Evolutionary conservation across 2,888 invertebrate genomes (phyloP), one percentile per base, ranked within the genome.

Genomic region (Mesorhabditis sp.): DNA sequence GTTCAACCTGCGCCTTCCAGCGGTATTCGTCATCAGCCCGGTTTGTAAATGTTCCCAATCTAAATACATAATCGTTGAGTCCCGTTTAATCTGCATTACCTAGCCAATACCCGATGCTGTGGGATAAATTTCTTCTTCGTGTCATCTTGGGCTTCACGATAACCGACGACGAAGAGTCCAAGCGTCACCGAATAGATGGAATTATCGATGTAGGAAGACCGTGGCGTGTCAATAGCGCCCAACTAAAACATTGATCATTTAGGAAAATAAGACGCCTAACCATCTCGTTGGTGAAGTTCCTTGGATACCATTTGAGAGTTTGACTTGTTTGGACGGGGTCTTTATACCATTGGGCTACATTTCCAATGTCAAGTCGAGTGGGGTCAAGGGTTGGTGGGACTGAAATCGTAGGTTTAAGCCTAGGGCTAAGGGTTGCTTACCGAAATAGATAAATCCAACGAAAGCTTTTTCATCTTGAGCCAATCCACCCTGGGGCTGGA

Each of bases 361-460:
- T 75, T 4, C 83, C 83, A 65, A 83, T 80, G 45, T 81, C 79
- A 61, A 83, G 66, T 13, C 83, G 70, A 78, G 80, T 83, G 6
- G 83, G 83, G 69, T 83, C 84, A 15, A 83, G 69, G 4, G 82
- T 82, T 15, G 83, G 83, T 1, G 83, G 84, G 4, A 83, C 82
- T 81, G 62, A 69, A 76, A 73, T 4, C 4, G 5, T 3, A 10
- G 43, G 7, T 15, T 28, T 43, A 10, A 64, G n/a, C 62, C 7
- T 28, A 28, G 28, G 13, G 62, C 15, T 69, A 41, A 10, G 28
- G 62, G 43, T 15, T 41, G 44, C 74, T 62, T 43, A 82, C 82
- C 83, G 70, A 85, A 85, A 68, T 83, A 83, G 44, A 83, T 76
- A 67, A 75, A 84, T n/a, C 83, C 83, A 43, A 83, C 79, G 71